Evolutionary conservation across 1,140 invertebrate genomes (phyloP).

Genomic region (Caenorhabditis remanei): DNA sequence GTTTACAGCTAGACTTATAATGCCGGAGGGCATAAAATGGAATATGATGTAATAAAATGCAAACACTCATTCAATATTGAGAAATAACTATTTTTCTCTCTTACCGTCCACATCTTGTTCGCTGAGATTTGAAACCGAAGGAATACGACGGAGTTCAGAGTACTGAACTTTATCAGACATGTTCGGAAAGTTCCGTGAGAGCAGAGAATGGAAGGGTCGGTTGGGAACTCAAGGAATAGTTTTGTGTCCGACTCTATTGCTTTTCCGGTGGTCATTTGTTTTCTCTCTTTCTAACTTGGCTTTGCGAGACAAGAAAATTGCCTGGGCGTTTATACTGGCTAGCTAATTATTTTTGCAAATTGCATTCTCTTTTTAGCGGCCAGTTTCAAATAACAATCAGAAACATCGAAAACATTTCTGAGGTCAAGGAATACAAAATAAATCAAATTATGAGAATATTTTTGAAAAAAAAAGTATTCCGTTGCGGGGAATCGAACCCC

Average conservation of each 20-base stretch:
- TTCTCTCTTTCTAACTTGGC: slow-evolving; percentile 9
- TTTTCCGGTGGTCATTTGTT: slow-evolving; percentile 12
- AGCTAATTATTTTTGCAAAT: slow-evolving; percentile 36
- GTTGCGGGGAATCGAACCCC: slow-evolving; percentile 88
- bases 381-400: slow-evolving; percentile 38
- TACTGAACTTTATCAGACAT: slow-evolving; percentile 9
- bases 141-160: not conserved
- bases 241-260: slow-evolving; percentile 3
- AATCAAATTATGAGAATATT: no score
- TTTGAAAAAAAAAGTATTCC: slow-evolving; percentile 49
- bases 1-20: not conserved
- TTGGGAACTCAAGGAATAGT: not conserved
- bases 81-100: not conserved
- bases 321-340: not conserved
- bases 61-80: not conserved
- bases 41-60: not conserved
- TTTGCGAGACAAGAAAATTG: slow-evolving; percentile 25
- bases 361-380: slow-evolving; percentile 11
- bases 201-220: not conserved
- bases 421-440: not conserved
- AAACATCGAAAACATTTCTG: not conserved
- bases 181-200: not conserved
- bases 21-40: not conserved
- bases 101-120: slow-evolving; percentile 25
- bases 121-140: not conserved